Evolutionary conservation across 2,888 invertebrate genomes (phyloP), one percentile per base, ranked within the genome.

Genomic region (Synergus umbraculus): DNA sequence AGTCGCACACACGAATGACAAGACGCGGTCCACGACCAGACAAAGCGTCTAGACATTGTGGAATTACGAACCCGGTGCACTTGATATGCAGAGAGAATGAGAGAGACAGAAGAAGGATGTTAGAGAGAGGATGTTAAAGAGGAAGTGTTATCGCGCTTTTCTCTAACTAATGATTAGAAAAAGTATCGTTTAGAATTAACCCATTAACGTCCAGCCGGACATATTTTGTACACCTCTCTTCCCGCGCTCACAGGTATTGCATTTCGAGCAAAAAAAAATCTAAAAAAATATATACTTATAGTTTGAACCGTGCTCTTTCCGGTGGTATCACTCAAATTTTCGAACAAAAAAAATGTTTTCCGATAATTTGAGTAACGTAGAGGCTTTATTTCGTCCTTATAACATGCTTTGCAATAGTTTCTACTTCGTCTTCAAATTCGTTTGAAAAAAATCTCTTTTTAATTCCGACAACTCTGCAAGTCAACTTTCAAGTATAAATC

Each of bases 1-100:
- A 64, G 29, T 64, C 64, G 64, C 66, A 44, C 67, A 46, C 67
- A 13, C 18, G 13, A 22, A 43, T 22, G 43, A 67, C 44, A 67
- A 44, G n/a, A 18, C 67, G 12, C 10, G n/a, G n/a, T n/a, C 64
- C 67, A 67, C 22, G 44, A 18, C 18, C 44, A 67, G 67, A 67
- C 67, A 67, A 67, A 67, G 67, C 67, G 67, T 67, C 67, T 67
- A 46, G 67, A 67, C 67, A 18, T n/a, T 2, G 41, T 67, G 43
- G 13, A 67, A 67, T 66, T 41, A 67, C n/a, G 41, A 15, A 9
- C 54, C 15, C 64, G 2, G 18, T 41, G 44, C 44, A 67, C 44
- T 67, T 41, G 67, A 67, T 41, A 67, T 67, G 18, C 12, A 44
- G 10, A 67, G 18, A 46, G 12, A 66, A 37, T 37, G n/a, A n/a